Conservation (phyloP, 1,140 invertebrate species). For the Tetraneura akinire region DNA sequence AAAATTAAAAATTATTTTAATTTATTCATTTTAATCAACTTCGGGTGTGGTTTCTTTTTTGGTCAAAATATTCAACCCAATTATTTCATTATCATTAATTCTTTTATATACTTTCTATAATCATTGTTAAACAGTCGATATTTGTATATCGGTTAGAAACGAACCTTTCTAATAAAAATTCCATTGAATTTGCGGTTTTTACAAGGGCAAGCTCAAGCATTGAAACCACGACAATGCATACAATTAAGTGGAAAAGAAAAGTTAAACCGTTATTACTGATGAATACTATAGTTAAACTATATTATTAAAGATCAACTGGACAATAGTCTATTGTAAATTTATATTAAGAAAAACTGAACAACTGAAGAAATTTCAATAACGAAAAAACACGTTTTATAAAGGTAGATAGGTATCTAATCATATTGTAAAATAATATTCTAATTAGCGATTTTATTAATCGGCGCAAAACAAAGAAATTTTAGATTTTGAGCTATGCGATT, state of each 20-base stretch:
- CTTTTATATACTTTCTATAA: background rate
- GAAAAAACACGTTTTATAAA: background rate
- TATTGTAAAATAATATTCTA: no score
- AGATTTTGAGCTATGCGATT: no score
- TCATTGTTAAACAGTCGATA: background rate
- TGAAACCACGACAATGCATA: slow-evolving; percentile 15
- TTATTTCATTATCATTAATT: background rate
- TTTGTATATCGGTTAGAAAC: slow-evolving; percentile 3
- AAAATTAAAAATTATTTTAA: background rate
- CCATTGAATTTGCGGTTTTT: slow-evolving; percentile 17
- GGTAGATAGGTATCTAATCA: no score
- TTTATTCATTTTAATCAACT: background rate
- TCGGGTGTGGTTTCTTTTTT: background rate
- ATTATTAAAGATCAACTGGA: slow-evolving; percentile 4
- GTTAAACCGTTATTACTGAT: background rate
- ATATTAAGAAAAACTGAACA: background rate
- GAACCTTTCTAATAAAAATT: slow-evolving; percentile 26
- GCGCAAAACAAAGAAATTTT: no score
- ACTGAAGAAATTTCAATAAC: background rate
- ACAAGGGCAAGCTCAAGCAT: background rate
- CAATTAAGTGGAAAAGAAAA: slow-evolving; percentile 1
- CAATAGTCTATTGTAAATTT: slow-evolving; percentile 10
- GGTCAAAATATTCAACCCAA: background rate
- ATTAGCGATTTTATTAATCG: background rate
- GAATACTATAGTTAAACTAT: background rate